Percentiles rank a stretch among this genome's conserved stretches.
These are phyloP conservation scores for Eustalomyia histrio DNA, from an alignment of 2,888 invertebrate genomes.

Conservation along the genomic window DNA sequence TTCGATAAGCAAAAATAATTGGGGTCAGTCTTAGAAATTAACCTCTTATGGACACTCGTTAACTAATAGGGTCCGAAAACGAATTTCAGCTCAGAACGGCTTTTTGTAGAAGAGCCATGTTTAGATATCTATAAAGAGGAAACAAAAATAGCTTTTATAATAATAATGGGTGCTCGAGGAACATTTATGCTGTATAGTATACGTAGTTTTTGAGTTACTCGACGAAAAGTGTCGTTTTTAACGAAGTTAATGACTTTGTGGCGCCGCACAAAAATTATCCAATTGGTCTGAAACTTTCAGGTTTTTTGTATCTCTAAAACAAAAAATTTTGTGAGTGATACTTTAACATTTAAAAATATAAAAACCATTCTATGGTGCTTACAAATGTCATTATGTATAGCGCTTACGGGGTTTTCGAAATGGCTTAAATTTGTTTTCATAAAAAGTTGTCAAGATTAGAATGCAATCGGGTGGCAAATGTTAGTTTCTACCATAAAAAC, in stretches of 20 bases:
- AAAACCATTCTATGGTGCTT: not conserved
- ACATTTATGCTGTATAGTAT: not conserved
- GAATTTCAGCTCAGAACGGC: too few relatives aligned
- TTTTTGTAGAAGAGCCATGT: not conserved
- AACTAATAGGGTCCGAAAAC: not conserved
- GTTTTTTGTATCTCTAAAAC: too few relatives aligned
- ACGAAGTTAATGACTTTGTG: not conserved
- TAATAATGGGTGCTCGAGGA: too few relatives aligned
- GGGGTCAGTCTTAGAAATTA: not conserved
- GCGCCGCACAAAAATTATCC: not conserved
- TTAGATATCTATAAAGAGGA: not conserved
- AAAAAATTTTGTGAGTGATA: not conserved
- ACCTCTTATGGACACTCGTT: not conserved
- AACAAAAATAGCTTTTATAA: too few relatives aligned
- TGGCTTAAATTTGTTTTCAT: not conserved
- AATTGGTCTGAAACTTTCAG: too few relatives aligned
- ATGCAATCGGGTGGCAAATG: not conserved
- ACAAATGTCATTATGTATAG: not conserved
- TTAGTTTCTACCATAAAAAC: not conserved
- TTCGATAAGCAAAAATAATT: not conserved
- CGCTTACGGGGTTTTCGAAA: not conserved
- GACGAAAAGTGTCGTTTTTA: not conserved
- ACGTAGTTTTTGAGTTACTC: too few relatives aligned
- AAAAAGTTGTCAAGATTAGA: not conserved
- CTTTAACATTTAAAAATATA: not conserved